Percentiles rank a stretch among this genome's conserved stretches.
Evolutionary conservation across 2,113 vertebrate species (phyloP).

Genomic region (Phalacrocorax pelagicus): DNA sequence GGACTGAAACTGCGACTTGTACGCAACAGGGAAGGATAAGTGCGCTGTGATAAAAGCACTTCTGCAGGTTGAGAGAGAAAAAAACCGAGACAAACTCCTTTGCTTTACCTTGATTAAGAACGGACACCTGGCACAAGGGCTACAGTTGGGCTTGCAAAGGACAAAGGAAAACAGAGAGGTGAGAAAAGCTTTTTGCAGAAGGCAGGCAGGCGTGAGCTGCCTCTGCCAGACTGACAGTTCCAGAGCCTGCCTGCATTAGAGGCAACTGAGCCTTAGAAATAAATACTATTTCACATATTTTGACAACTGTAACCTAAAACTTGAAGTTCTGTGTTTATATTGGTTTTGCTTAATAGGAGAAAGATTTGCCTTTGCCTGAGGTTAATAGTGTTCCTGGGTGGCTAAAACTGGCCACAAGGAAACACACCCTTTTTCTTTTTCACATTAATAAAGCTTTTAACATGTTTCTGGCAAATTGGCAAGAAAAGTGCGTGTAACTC

Average conservation of each 20-base stretch:
- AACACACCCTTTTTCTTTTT: conserved; percentile 66
- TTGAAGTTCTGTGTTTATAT: conserved; percentile 72
- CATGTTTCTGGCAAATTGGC: conserved; percentile 77
- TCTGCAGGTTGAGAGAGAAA: not conserved
- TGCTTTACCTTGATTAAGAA: not conserved
- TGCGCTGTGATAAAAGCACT: not conserved
- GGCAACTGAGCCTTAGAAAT: conserved; percentile 24
- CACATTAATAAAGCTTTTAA: conserved; percentile 77
- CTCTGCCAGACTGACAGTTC: not conserved
- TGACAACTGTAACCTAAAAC: conserved; percentile 70
- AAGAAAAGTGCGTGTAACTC: conserved; percentile 73
- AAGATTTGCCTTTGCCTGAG: conserved; percentile 73
- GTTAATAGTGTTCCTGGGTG: conserved; percentile 80
- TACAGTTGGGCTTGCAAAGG: not conserved
- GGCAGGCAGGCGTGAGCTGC: not conserved
- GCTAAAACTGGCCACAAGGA: conserved; percentile 77
- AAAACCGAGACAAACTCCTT: not conserved
- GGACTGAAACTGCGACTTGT: not conserved
- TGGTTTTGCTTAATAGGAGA: conserved; percentile 61
- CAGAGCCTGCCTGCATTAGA: not conserved
- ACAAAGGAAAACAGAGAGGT: not conserved
- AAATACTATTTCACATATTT: conserved; percentile 49
- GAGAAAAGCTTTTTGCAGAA: not conserved
- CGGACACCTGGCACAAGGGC: not conserved
- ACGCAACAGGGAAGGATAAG: not conserved